A percentile compares a stretch with the other conserved stretches of the same genome.
These are phyloP conservation scores for Tursiops truncatus DNA, from an alignment of 2,113 vertebrate genomes.

Conservation along the genomic window DNA sequence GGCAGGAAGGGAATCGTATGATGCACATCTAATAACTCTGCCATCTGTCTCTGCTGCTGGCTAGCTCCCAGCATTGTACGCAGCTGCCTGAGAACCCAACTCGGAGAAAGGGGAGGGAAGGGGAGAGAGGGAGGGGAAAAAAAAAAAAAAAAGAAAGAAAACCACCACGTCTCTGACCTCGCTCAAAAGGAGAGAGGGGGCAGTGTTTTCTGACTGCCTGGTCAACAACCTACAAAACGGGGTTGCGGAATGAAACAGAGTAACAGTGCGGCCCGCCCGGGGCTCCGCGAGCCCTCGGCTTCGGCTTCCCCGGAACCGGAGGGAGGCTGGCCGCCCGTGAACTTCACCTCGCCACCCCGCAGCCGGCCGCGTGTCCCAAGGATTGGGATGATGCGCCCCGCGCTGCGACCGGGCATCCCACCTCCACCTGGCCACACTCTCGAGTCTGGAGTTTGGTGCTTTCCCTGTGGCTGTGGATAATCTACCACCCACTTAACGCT, in stretches of 20 bases:
- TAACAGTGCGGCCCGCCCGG: not conserved
- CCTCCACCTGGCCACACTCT: not conserved
- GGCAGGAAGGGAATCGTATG: slow-evolving; percentile 96
- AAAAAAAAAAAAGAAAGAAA: slow-evolving; percentile 35
- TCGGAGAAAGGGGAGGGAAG: slow-evolving; percentile 75
- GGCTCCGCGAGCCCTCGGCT: slow-evolving; percentile 26
- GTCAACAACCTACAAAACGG: slow-evolving; percentile 83
- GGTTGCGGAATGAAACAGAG: slow-evolving; percentile 70
- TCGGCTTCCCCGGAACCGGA: not conserved
- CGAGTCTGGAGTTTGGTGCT: not conserved
- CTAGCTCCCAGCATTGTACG: slow-evolving; percentile 95
- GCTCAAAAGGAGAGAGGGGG: slow-evolving; percentile 81
- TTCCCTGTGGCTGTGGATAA: not conserved
- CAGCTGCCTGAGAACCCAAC: slow-evolving; percentile 89
- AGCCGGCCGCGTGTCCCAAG: not conserved
- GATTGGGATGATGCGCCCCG: not conserved
- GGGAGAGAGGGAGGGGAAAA: slow-evolving; percentile 48
- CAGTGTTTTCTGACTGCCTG: slow-evolving; percentile 84
- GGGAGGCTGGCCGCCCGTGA: slow-evolving; percentile 54
- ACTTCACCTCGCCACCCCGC: slow-evolving; percentile 59
- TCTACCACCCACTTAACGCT: not conserved
- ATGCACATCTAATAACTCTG: slow-evolving; percentile 99
- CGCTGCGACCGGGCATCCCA: not conserved
- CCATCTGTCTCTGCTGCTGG: slow-evolving; percentile 97
- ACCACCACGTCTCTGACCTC: slow-evolving; percentile 78